Base-by-base conservation (phyloP, 2,797 vertebrate genomes). In the Scleropages formosus region DNA sequence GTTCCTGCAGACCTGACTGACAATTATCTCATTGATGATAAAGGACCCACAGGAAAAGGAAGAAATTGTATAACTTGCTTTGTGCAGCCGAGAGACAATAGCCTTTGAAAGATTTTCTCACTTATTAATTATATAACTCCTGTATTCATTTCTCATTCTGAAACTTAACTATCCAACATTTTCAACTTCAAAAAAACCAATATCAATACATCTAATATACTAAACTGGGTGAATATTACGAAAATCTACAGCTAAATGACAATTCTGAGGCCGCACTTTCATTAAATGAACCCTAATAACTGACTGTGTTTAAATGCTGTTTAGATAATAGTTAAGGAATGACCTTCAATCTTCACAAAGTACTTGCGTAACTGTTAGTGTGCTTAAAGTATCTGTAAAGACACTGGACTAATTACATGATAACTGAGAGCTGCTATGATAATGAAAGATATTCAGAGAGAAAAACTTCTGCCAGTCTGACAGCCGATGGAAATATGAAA, bases 1-100 rank as follows among this genome's bases (percentile, higher is more conserved):
- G 82, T 88, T 87, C 49, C 24, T 60, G 24, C 24, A 56, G 47
- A 39, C 26, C 56, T 18, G 4, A 31, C 27, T 72, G 70, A 72
- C 56, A 59, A 72, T 60, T 49, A 31, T 51, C 70, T 72, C 53
- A 72, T 72, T 72, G 56, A 72, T 18, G 27, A 72, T 27, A 4
- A 26, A 27, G 68, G 24, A 31, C 68, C 68, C 26, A 26, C 31
- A 39, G 31, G 68, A 71, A 46, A 53, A 4, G 16, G 13, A 31
- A 9, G 49, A 22, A 11, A 71, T 9, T 8, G 65, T 46, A 58
- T 51, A 39, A 51, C 11, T 24, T 39, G 68, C 49, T 18, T 22
- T n/a, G 24, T 26, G 31, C 56, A 56, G 47, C 56, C 24, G 22
- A 15, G 47, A 9, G 47, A 56, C 68, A 71, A 71, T 56, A 58